Evolutionary conservation across 1,140 invertebrate species (phyloP).

Genomic region (Chlorops oryzae): DNA sequence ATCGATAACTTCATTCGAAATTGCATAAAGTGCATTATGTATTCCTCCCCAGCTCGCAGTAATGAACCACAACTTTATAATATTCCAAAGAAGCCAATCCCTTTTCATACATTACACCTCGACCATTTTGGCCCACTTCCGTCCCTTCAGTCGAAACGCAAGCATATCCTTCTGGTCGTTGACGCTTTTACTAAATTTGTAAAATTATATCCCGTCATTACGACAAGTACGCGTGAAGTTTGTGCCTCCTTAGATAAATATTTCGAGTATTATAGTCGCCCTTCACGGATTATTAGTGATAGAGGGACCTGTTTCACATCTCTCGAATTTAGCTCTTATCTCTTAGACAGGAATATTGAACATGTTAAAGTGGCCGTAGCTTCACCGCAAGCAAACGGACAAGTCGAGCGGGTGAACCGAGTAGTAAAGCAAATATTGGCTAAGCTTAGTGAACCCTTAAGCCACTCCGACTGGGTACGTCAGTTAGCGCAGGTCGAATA

Average conservation of each 20-base stretch:
- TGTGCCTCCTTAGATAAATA: no score
- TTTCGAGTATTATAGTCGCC: no score
- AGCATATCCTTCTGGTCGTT: constrained; percentile 5
- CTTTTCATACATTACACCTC: not conserved
- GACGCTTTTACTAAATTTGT: constrained; percentile 1
- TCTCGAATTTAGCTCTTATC: not conserved
- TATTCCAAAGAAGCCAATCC: not conserved
- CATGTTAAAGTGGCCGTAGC: not conserved
- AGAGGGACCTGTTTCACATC: constrained; percentile 3
- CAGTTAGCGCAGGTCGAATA: constrained; percentile 5
- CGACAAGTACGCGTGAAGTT: no score
- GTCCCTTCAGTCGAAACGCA: constrained; percentile 5
- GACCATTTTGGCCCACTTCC: constrained; percentile 1
- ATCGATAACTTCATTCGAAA: not conserved
- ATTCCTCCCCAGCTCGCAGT: not conserved
- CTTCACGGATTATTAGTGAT: not conserved
- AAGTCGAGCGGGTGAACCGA: constrained; percentile 5
- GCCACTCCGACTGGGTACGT: constrained; percentile 2
- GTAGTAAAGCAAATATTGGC: constrained; percentile 6
- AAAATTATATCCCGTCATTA: no score
- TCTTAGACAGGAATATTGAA: constrained; percentile 3
- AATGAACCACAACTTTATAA: not conserved
- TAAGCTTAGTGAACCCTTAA: constrained; percentile 4
- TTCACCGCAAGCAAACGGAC: not conserved
- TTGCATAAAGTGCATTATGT: constrained; percentile 6